Evolutionary conservation across 2,113 vertebrate genomes (phyloP), one percentile per base, ranked within the genome.

Genomic region (Engystomops pustulosus): DNA sequence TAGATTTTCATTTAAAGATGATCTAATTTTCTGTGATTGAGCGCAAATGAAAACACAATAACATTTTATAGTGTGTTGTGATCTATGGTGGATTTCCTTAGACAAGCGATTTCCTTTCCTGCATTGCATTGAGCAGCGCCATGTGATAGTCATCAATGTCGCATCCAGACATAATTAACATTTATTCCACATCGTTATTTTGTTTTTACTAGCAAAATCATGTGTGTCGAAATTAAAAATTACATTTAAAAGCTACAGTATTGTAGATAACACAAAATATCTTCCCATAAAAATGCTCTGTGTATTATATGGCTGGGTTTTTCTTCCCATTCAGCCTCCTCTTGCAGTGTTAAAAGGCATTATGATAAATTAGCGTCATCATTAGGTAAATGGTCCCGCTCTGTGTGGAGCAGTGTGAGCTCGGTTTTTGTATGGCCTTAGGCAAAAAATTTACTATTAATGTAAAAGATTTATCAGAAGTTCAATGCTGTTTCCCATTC

Each of bases 151-250:
- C 81, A 74, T 83, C 30, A 84, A 51, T 68, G 32, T n/a, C 49
- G 72, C 34, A 69, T 67, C 9, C 3, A 68, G 72, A 45, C 55
- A 67, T 67, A 84, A 84, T 84, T 84, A 77, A 53, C 71, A 84
- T 78, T 84, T 77, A 84, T 84, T 77, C 72, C 45, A 44, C 11
- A 60, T 45, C 23, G 65, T 84, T 84, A 77, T 84, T 84, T 84
- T 67, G 58, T n/a, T 68, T 84, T 84, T 84, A 77, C 60, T 67
- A 76, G 72, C 41, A 76, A 67, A 77, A 67, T 36, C 67, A 67
- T 53, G 23, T 84, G 60, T 77, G 45, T 67, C 45, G 41, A 77
- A 83, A 83, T 83, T 36, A 83, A 83, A 84, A 68, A 72, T 77
- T 77, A 77, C 72, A 55, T 77, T 67, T 69, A 67, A 69, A 84